These are phyloP conservation scores for Paradisaea rubra DNA, from an alignment of 2,113 vertebrate genomes.

Conservation along the genomic window DNA sequence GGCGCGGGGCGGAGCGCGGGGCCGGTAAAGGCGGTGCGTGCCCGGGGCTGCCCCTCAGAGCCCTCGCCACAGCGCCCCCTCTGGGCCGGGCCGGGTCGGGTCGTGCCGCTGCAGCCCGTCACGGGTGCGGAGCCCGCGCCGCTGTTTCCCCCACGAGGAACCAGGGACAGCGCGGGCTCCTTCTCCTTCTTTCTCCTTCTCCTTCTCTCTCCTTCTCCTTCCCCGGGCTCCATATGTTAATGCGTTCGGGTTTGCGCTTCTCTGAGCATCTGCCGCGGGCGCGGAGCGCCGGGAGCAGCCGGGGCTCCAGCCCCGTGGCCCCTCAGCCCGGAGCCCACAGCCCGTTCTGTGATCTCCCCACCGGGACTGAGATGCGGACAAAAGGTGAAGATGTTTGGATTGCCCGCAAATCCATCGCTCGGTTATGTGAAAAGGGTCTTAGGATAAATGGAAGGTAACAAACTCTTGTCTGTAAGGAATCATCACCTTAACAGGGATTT, in stretches of 20 bases:
- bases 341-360: neutral
- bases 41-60: neutral
- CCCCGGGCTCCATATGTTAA: neutral
- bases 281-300: neutral
- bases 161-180: too few relatives aligned
- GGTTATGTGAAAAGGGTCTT: neutral
- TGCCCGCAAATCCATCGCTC: neutral
- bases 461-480: neutral
- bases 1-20: neutral
- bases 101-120: neutral
- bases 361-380: neutral
- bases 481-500: neutral
- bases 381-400: neutral
- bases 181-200: neutral
- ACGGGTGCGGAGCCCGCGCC: neutral
- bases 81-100: neutral
- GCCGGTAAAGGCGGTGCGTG: neutral
- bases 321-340: neutral
- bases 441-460: neutral
- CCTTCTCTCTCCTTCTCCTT: too few relatives aligned
- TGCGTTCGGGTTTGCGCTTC: neutral
- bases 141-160: too few relatives aligned
- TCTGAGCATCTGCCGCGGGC: neutral
- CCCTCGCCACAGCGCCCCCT: neutral
- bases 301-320: neutral